Conservation (phyloP, 1,140 invertebrate species). For the Oncopeltus fasciatus region DNA sequence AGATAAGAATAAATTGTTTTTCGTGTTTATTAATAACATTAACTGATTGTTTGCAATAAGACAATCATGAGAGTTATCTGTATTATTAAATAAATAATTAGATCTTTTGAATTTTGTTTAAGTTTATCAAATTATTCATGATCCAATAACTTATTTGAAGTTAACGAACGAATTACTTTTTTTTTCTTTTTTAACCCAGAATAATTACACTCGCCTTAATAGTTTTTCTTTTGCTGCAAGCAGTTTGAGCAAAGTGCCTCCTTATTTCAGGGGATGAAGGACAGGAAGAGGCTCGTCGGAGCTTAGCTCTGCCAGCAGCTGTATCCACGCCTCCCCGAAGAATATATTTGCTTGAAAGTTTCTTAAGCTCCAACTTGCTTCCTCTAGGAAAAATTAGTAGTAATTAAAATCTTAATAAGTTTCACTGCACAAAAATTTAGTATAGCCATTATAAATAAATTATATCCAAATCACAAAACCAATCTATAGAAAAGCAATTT, state of each 20-base stretch:
- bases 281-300: slow-evolving; percentile 19
- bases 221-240: background rate
- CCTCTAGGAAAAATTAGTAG: too few species aligned
- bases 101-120: too few species aligned
- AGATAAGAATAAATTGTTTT: too few species aligned
- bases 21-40: too few species aligned
- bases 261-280: slow-evolving; percentile 23
- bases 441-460: background rate
- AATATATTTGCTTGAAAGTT: slow-evolving; percentile 67
- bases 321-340: slow-evolving; percentile 60
- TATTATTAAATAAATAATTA: too few species aligned
- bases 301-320: slow-evolving; percentile 8
- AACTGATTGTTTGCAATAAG: too few species aligned
- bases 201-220: background rate
- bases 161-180: too few species aligned
- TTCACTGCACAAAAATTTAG: background rate
- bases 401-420: slow-evolving; percentile 8
- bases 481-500: too few species aligned
- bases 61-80: too few species aligned
- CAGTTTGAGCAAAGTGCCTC: background rate
- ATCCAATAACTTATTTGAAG: too few species aligned
- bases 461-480: background rate
- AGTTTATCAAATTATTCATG: too few species aligned
- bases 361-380: slow-evolving; percentile 42
- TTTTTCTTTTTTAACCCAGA: too few species aligned